Evolutionary conservation across 2,113 vertebrate genomes (phyloP).

Genomic region (Microtus oregoni): DNA sequence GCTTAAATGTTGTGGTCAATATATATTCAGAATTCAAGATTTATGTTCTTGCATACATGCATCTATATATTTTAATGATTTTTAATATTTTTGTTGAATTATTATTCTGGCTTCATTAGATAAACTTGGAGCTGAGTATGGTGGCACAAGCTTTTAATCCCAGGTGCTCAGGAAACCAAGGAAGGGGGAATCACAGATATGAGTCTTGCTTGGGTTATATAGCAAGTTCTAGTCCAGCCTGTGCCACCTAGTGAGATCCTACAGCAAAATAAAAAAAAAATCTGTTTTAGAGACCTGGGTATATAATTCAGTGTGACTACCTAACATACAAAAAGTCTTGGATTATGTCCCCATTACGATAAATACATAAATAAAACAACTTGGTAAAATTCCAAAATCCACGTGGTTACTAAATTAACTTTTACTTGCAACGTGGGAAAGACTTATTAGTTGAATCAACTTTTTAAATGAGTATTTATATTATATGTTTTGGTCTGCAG

Average conservation of each 20-base stretch:
- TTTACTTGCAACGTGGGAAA: not conserved
- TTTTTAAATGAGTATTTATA: constrained; percentile 30
- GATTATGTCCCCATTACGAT: not conserved
- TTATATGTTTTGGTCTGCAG: constrained; percentile 21
- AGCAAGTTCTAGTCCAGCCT: not conserved
- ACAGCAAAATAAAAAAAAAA: not conserved
- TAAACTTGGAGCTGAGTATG: not conserved
- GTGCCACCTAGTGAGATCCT: not conserved
- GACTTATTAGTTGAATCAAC: constrained; percentile 10
- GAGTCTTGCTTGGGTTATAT: not conserved
- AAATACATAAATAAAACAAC: not conserved
- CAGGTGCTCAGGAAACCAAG: not conserved
- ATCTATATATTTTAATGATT: not conserved
- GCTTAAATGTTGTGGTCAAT: not conserved
- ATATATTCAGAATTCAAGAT: constrained; percentile 59
- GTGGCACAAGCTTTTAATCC: not conserved
- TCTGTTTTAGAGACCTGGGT: not conserved
- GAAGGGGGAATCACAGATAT: not conserved
- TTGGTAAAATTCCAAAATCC: not conserved
- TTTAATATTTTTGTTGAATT: constrained; percentile 6
- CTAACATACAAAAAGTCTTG: not conserved
- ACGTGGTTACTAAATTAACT: not conserved
- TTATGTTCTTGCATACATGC: not conserved
- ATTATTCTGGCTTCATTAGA: constrained; percentile 31
- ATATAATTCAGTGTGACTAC: not conserved